Conservation (phyloP, 1,140 invertebrate species). For the Drosophila lacteicornis region DNA sequence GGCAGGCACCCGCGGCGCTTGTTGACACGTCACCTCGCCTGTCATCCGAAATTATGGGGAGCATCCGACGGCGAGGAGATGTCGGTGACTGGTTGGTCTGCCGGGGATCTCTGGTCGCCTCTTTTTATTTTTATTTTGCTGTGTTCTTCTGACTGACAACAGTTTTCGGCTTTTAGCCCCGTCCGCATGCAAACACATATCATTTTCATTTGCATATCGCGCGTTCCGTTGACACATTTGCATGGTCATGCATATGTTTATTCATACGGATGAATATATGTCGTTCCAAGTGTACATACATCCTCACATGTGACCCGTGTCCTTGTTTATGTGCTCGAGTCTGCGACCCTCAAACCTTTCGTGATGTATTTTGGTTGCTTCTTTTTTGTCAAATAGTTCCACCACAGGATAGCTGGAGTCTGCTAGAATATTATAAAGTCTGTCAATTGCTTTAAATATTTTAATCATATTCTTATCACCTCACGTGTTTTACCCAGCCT, state of each 20-base stretch:
- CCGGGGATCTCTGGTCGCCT: slow-evolving; percentile 10
- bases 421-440: background rate
- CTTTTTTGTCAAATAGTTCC: background rate
- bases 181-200: slow-evolving; percentile 68
- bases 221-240: slow-evolving; percentile 61
- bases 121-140: slow-evolving; percentile 14
- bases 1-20: slow-evolving; percentile 66
- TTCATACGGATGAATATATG: slow-evolving; percentile 14
- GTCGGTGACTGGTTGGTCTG: slow-evolving; percentile 30
- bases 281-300: slow-evolving; percentile 12
- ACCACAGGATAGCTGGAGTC: slow-evolving; percentile 1
- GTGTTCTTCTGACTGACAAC: slow-evolving; percentile 31
- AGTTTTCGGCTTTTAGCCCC: slow-evolving; percentile 54
- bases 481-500: too few species aligned
- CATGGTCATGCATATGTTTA: slow-evolving; percentile 51
- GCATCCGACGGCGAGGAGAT: slow-evolving; percentile 24
- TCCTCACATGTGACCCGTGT: background rate
- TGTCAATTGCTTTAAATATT: background rate
- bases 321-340: slow-evolving; percentile 25
- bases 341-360: slow-evolving; percentile 54
- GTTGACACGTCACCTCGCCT: slow-evolving; percentile 80
- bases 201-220: slow-evolving; percentile 72
- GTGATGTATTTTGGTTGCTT: slow-evolving; percentile 36
- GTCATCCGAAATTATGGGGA: slow-evolving; percentile 76
- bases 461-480: too few species aligned